These are phyloP conservation scores for Vanessa atalanta DNA, from an alignment of 1,140 invertebrate genomes.

Conservation along the genomic window DNA sequence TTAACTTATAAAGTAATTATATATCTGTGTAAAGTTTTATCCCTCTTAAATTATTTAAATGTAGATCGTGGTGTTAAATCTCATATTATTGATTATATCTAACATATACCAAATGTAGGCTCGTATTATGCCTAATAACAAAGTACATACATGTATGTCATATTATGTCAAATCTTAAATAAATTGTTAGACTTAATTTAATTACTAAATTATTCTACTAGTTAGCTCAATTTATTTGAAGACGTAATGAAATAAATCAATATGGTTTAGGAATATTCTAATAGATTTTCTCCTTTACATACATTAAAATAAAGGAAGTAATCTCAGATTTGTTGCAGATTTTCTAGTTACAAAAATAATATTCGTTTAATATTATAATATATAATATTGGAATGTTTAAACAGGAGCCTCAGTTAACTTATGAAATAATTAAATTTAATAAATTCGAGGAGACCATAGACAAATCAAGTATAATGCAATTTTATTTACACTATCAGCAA, in stretches of 20 bases:
- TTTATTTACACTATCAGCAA: neutral
- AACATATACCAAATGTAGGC: slow-evolving; percentile 47
- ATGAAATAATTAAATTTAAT: neutral
- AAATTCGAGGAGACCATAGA: neutral
- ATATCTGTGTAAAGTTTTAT: slow-evolving; percentile 9
- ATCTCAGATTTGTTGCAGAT: slow-evolving; percentile 12
- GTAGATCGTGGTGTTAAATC: slow-evolving; percentile 68
- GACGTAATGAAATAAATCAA: slow-evolving; percentile 19
- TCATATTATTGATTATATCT: slow-evolving; percentile 57
- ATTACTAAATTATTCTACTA: slow-evolving; percentile 44
- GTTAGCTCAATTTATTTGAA: slow-evolving; percentile 65
- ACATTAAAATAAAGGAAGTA: slow-evolving; percentile 19
- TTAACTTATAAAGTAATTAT: slow-evolving; percentile 15
- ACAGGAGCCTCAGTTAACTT: neutral
- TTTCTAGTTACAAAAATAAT: too few species aligned
- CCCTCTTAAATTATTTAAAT: slow-evolving; percentile 39
- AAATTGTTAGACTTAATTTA: slow-evolving; percentile 48
- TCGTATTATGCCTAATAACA: slow-evolving; percentile 49
- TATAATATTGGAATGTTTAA: neutral
- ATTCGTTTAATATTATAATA: too few species aligned
- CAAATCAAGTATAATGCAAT: neutral
- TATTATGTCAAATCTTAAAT: slow-evolving; percentile 28
- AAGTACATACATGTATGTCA: slow-evolving; percentile 30
- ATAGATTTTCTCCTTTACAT: slow-evolving; percentile 18
- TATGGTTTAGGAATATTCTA: slow-evolving; percentile 28